phyloP scores from a whole-genome alignment of 2,888 invertebrate genomes.

The Listrodromus nycthemerus region DNA sequence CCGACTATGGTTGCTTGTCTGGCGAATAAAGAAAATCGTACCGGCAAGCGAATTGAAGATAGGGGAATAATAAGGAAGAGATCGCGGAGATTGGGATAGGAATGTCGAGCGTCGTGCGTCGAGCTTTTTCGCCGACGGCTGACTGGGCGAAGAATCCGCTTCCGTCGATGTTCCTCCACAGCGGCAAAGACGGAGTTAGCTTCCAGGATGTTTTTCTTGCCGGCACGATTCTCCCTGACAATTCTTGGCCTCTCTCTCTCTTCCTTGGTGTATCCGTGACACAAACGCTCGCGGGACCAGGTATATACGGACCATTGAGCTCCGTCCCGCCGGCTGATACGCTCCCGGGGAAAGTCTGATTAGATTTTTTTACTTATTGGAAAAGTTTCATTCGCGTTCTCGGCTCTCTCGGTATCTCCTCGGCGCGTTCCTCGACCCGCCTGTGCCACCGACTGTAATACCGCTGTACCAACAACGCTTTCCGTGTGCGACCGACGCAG shows the following conservation, averaged over 20 bases:
- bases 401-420: slow-evolving; percentile 26
- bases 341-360: slow-evolving; percentile 78
- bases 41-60: slow-evolving; percentile 20
- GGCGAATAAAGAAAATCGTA: neutral
- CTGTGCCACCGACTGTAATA: neutral
- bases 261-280: neutral
- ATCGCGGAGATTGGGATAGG: slow-evolving; percentile 33
- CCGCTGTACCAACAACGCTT: neutral
- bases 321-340: slow-evolving; percentile 61
- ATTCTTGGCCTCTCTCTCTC: slow-evolving; percentile 38
- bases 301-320: slow-evolving; percentile 77
- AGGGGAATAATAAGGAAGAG: slow-evolving; percentile 15
- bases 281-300: slow-evolving; percentile 45
- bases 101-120: slow-evolving; percentile 10
- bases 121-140: slow-evolving; percentile 38
- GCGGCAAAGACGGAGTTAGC: slow-evolving; percentile 11
- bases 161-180: neutral
- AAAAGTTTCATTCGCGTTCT: slow-evolving; percentile 75
- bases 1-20: neutral
- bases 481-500: neutral
- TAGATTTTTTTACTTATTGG: slow-evolving; percentile 80
- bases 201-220: slow-evolving; percentile 35
- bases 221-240: slow-evolving; percentile 54
- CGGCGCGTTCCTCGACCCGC: slow-evolving; percentile 10
- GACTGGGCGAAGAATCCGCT: slow-evolving; percentile 36